Base-by-base conservation (phyloP, 2,888 invertebrate species). In the Muscina levida region DNA sequence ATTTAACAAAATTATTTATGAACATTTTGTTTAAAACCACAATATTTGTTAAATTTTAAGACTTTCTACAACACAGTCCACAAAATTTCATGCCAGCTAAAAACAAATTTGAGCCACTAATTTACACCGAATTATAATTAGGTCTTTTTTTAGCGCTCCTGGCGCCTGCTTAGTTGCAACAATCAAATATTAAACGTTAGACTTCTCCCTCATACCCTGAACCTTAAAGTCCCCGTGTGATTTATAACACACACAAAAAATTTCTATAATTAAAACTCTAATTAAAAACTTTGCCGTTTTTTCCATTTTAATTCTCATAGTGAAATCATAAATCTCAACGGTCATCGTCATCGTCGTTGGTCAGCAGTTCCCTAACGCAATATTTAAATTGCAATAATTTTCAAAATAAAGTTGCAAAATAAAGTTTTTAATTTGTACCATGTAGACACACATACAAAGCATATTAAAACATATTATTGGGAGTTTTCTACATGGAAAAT, bases 371-470 rank as follows among this genome's bases (percentile, higher is more conserved):
- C 56, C 53, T 39, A n/a, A 48, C 24, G 48, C 67, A 62, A 68
- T 86, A 87, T 87, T 87, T 87, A 87, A 86, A 87, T 87, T 87
- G 87, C 87, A 80, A 87, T 86, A 86, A 86, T 87, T 86, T 77
- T 72, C 42, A 72, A n/a, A 57, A 65, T 72, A 75, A 67, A 67
- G 51, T 51, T 51, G 37, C 37, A 59, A 15, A 10, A 37, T 11
- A 48, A 67, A 67, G 51, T 67, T 70, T 44, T 70, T 70, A 53
- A 56, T 70, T 53, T 70, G 26, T 56, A 46, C 4, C 11, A 57
- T 26, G 26, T n/a, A 48, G 56, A 72, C 10, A 59, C 62, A 19
- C 26, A 62, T 24, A 68, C 42, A 24, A 1, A 26, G 19, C 19
- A 24, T 17, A 44, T 53, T 39, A 39, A 42, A 42, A 62, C 39